phyloP scores from a whole-genome alignment of 2,113 vertebrate species.

The Phylloscopus trochiloides region DNA sequence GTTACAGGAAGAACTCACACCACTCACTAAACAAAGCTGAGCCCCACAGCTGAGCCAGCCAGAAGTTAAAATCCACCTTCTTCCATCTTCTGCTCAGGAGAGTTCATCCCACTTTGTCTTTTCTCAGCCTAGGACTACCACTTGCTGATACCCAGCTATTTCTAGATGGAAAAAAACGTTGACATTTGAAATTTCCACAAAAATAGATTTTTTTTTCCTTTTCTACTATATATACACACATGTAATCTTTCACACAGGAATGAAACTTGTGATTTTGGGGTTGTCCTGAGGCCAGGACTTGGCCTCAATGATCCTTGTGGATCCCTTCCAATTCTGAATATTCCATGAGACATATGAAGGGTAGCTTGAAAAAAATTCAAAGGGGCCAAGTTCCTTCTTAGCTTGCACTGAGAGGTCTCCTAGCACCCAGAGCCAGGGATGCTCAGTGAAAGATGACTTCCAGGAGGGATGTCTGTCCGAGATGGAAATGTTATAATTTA shows the following conservation, averaged over 20 bases:
- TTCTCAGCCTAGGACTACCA: neutral
- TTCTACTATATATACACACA: neutral
- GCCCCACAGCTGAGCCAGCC: neutral
- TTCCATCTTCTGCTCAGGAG: neutral
- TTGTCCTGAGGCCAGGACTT: neutral
- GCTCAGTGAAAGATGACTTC: neutral
- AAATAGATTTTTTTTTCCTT: neutral
- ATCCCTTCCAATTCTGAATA: neutral
- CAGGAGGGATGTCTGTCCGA: neutral
- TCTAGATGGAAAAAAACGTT: neutral
- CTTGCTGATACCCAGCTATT: neutral
- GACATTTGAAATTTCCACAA: neutral
- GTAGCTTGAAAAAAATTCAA: neutral
- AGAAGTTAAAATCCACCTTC: neutral
- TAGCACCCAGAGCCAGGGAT: neutral
- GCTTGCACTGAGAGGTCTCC: neutral
- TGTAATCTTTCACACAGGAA: neutral
- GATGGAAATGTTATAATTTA: neutral
- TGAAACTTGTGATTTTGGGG: neutral
- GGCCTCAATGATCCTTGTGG: neutral
- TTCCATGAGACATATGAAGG: neutral
- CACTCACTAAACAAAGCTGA: neutral
- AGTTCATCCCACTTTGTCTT: neutral
- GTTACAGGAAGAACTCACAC: conserved; percentile 44
- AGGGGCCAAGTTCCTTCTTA: neutral